Conservation (phyloP, 2,113 vertebrate genomes). For the Leucosticte australis region DNA sequence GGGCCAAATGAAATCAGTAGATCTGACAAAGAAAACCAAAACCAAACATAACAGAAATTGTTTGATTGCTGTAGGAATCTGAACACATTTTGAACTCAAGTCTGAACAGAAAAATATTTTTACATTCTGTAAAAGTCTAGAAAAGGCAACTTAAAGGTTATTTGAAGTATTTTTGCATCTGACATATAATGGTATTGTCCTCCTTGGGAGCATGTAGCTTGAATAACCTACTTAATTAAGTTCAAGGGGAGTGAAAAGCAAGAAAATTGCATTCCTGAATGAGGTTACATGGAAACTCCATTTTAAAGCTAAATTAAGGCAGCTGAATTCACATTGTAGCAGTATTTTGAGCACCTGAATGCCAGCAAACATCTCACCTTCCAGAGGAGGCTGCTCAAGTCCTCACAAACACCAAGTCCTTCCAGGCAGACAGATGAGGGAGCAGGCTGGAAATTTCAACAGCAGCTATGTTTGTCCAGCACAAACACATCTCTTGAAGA, state of each 20-base stretch:
- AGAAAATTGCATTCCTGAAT: background rate
- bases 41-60: background rate
- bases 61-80: background rate
- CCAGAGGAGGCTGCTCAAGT: background rate
- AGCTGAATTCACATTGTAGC: background rate
- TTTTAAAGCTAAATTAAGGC: background rate
- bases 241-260: background rate
- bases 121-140: background rate
- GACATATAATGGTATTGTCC: background rate
- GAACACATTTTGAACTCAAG: background rate
- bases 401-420: background rate
- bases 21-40: background rate
- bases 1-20: background rate
- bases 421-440: rapidly evolving
- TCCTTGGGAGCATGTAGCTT: background rate
- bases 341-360: background rate
- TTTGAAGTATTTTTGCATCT: background rate
- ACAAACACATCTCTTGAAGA: background rate
- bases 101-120: background rate
- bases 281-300: background rate
- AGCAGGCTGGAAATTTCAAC: background rate
- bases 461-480: rapidly evolving
- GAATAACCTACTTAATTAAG: background rate
- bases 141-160: background rate
- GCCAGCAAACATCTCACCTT: background rate